These are phyloP conservation scores for Balearica regulorum DNA, from an alignment of 2,797 vertebrate genomes.

Conservation along the genomic window DNA sequence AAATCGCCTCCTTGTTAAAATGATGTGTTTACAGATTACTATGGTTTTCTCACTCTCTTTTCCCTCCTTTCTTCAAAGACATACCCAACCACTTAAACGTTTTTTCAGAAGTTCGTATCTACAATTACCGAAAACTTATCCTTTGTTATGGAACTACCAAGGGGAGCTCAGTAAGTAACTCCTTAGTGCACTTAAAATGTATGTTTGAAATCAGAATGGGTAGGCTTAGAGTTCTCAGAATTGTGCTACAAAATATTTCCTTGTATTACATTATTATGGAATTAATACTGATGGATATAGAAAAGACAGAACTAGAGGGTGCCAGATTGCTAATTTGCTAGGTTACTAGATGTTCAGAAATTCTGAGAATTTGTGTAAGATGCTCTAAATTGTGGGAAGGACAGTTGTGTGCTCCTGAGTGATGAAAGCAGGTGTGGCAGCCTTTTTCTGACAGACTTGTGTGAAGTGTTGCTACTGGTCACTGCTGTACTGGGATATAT, in stretches of 20 bases:
- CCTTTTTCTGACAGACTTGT: neutral
- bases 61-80: slow-evolving; percentile 74
- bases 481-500: neutral
- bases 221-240: neutral
- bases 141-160: slow-evolving; percentile 96
- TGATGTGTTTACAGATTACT: neutral
- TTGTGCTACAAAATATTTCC: neutral
- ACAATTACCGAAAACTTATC: slow-evolving; percentile 97
- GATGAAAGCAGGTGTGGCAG: neutral
- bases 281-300: neutral
- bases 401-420: neutral
- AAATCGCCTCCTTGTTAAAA: neutral
- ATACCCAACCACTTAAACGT: slow-evolving; percentile 92
- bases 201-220: neutral
- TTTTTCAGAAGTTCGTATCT: slow-evolving; percentile 97
- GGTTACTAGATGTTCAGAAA: neutral
- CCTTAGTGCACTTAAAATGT: neutral
- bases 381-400: neutral
- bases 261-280: neutral
- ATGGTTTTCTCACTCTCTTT: neutral
- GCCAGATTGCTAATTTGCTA: neutral
- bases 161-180: slow-evolving; percentile 90
- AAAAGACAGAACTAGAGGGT: neutral
- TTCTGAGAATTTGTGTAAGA: neutral
- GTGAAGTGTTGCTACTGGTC: neutral